phyloP scores from a whole-genome alignment of 2,888 invertebrate genomes.

The Fragum whitleyi region DNA sequence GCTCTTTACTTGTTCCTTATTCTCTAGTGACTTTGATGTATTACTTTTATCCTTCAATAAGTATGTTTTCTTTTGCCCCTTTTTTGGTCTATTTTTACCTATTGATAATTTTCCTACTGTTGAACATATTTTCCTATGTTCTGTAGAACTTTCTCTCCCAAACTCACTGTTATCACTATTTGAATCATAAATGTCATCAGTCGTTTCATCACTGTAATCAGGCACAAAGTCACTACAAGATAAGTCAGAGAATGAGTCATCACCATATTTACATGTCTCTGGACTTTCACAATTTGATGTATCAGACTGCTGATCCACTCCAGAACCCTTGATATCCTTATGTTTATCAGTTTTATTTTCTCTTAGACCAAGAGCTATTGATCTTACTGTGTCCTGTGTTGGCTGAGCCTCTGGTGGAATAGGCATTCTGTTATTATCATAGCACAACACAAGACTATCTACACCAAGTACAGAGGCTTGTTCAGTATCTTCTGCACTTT shows the following conservation, averaged over 20 bases:
- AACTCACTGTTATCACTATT: background rate
- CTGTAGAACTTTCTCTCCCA: background rate
- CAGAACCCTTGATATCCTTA: background rate
- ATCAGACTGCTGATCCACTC: background rate
- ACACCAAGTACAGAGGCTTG: no score
- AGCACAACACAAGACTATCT: no score
- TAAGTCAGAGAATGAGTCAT: background rate
- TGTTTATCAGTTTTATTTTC: background rate
- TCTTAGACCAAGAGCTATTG: background rate
- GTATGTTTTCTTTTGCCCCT: background rate
- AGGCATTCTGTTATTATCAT: no score
- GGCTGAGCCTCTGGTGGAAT: background rate
- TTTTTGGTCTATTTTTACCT: background rate
- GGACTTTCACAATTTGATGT: constrained; percentile 3
- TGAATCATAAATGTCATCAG: constrained; percentile 23
- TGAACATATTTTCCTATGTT: background rate
- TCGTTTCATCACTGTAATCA: background rate
- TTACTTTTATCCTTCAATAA: background rate
- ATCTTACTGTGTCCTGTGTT: background rate
- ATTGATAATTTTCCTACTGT: background rate
- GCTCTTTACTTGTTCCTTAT: background rate
- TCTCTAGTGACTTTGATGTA: background rate
- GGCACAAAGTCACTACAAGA: background rate
- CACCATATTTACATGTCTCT: constrained; percentile 10
- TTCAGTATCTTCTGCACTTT: no score